Percentiles rank a stretch among this genome's conserved stretches.
phyloP scores from a whole-genome alignment of 2,888 invertebrate species.

The Sminthurinus aureus region DNA sequence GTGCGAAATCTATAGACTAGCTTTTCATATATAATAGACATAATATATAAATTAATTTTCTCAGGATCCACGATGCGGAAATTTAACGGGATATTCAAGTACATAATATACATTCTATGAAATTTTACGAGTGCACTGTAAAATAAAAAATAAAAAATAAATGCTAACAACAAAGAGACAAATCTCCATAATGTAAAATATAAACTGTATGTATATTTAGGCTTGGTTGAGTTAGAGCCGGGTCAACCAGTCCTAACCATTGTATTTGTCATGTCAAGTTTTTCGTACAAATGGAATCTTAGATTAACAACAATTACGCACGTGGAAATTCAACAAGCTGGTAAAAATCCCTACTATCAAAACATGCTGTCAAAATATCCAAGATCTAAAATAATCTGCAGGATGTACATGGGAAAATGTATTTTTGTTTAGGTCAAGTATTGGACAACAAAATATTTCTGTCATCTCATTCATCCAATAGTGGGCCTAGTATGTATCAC shows the following conservation, averaged over 20 bases:
- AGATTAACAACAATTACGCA: slow-evolving; percentile 47
- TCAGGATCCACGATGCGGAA: slow-evolving; percentile 51
- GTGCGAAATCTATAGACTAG: neutral
- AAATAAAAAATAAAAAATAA: no score
- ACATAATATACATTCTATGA: neutral
- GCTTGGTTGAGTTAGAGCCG: slow-evolving; percentile 50
- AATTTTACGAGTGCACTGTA: no score
- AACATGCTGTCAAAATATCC: no score
- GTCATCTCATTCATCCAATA: neutral
- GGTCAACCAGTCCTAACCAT: slow-evolving; percentile 46
- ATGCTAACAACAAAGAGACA: no score
- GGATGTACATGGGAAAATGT: neutral
- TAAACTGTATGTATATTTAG: slow-evolving; percentile 33
- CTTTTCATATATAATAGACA: no score
- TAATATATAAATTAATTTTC: no score
- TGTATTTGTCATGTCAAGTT: slow-evolving; percentile 53
- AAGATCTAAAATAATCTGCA: neutral
- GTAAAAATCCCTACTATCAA: slow-evolving; percentile 25
- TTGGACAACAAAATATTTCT: slow-evolving; percentile 32
- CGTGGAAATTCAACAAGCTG: slow-evolving; percentile 44
- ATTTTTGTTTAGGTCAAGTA: slow-evolving; percentile 26
- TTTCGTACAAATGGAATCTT: slow-evolving; percentile 52
- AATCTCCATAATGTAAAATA: neutral
- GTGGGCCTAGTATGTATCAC: no score
- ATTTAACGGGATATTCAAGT: slow-evolving; percentile 53